Conservation (phyloP, 1,140 invertebrate genomes). For the Zaprionus kolodkinae region DNA sequence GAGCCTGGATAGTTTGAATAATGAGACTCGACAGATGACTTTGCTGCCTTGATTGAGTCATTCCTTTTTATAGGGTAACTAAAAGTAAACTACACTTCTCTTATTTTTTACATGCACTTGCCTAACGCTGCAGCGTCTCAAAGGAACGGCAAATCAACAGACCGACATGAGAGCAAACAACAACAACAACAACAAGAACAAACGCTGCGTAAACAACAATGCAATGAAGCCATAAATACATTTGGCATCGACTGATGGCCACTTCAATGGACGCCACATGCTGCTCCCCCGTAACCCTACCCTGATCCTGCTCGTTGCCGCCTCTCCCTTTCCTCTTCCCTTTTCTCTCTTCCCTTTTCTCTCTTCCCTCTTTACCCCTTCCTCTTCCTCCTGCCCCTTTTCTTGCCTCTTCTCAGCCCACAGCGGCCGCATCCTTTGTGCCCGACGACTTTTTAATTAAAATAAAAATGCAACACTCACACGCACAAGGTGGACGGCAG, state of each 20-base stretch:
- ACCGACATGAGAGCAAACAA: conserved; percentile 48
- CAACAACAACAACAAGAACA: neutral
- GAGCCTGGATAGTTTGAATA: neutral
- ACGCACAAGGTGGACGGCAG: conserved; percentile 22
- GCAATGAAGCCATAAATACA: conserved; percentile 81
- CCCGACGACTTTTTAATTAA: conserved; percentile 77
- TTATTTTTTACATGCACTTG: neutral
- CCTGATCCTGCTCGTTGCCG: neutral
- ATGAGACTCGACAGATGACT: neutral
- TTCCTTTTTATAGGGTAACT: neutral
- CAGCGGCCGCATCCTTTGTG: conserved; percentile 63
- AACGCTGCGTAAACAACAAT: conserved; percentile 27
- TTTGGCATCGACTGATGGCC: conserved; percentile 74
- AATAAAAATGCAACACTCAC: conserved; percentile 77
- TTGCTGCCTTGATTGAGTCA: neutral
- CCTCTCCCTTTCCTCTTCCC: neutral
- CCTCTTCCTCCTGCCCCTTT: neutral
- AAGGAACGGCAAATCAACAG: conserved; percentile 65
- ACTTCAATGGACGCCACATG: conserved; percentile 54
- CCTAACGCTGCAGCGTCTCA: conserved; percentile 33
- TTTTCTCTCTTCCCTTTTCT: neutral
- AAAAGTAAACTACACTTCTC: neutral
- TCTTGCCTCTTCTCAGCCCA: neutral
- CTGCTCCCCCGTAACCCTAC: neutral
- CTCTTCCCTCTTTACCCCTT: neutral